Percentiles rank a stretch among this genome's conserved stretches.
phyloP scores from a whole-genome alignment of 2,888 invertebrate species.

The Leptinotarsa haldemani region DNA sequence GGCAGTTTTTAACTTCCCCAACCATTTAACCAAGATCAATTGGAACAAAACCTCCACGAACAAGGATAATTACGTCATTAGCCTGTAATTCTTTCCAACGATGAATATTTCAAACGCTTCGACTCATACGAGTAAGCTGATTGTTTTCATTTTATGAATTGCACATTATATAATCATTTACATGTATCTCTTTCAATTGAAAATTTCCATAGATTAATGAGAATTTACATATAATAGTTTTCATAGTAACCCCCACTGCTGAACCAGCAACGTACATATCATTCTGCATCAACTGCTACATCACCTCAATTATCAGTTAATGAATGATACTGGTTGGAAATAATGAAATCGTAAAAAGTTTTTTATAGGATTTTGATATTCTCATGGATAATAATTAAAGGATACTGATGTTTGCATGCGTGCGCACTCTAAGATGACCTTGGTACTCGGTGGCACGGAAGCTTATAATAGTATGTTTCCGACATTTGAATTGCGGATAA shows the following conservation, averaged over 20 bases:
- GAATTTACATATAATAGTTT: slow-evolving; percentile 26
- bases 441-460: slow-evolving; percentile 60
- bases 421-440: slow-evolving; percentile 51
- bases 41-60: too few relatives aligned
- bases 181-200: neutral
- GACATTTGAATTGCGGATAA: slow-evolving; percentile 60
- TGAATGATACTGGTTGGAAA: slow-evolving; percentile 9
- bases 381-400: slow-evolving; percentile 34
- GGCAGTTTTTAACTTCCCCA: too few relatives aligned
- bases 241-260: slow-evolving; percentile 2
- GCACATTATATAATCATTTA: neutral
- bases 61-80: too few relatives aligned
- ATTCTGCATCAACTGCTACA: neutral
- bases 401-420: slow-evolving; percentile 39
- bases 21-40: too few relatives aligned
- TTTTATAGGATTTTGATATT: slow-evolving; percentile 41
- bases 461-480: slow-evolving; percentile 62
- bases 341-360: slow-evolving; percentile 26
- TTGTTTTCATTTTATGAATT: neutral
- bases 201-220: slow-evolving; percentile 13
- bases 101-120: neutral
- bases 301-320: slow-evolving; percentile 17
- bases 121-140: neutral
- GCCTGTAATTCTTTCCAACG: neutral
- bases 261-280: neutral